These are phyloP conservation scores for Calypte anna DNA, from an alignment of 2,113 vertebrate species.

Conservation along the genomic window DNA sequence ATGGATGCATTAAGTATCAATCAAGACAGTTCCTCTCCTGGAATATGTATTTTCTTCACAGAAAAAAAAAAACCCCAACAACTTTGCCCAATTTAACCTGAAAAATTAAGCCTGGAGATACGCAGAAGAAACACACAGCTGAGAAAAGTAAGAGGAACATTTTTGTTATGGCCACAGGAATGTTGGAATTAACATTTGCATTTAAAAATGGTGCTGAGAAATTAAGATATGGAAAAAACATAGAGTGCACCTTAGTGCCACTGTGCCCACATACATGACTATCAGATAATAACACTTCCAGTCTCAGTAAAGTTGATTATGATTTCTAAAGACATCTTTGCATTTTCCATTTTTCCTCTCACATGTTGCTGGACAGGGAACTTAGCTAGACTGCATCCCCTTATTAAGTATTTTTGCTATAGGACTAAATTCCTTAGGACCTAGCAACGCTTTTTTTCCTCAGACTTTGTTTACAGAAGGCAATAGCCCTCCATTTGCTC, in stretches of 20 bases:
- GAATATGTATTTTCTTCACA: slow-evolving; percentile 41
- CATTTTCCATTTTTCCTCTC: background rate
- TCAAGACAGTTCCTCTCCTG: slow-evolving; percentile 55
- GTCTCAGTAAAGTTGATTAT: background rate
- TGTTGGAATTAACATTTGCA: background rate
- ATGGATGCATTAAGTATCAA: slow-evolving; percentile 61
- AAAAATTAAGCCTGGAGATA: background rate
- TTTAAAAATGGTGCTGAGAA: background rate
- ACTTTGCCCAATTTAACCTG: slow-evolving; percentile 12
- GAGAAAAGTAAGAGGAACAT: background rate
- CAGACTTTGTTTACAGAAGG: background rate
- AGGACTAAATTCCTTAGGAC: background rate
- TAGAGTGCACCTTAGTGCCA: background rate
- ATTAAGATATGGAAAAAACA: background rate
- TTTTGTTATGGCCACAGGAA: background rate
- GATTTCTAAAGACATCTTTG: background rate
- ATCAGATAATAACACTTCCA: background rate
- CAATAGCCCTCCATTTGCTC: background rate
- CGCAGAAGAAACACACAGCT: background rate
- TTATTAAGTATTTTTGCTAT: background rate
- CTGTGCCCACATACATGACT: background rate
- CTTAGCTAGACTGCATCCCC: background rate
- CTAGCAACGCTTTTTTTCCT: background rate
- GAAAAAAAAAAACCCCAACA: background rate
- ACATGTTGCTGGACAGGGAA: background rate